Evolutionary conservation across 1,140 invertebrate genomes (phyloP).

Genomic region (Drosophila ercepeae): DNA sequence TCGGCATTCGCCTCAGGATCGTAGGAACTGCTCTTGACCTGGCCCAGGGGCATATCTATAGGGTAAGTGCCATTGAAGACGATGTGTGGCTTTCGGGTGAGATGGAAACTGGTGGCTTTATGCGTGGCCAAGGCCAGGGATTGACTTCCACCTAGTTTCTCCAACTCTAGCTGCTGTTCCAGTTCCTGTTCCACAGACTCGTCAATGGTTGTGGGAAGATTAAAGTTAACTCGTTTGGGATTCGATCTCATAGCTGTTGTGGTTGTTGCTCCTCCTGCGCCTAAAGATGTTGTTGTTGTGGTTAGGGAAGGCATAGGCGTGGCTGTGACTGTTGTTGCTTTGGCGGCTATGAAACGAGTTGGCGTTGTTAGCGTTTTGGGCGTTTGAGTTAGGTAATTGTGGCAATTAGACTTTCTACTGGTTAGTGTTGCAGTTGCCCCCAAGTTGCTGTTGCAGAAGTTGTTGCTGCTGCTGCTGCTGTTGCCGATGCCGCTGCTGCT

Average conservation of each 20-base stretch:
- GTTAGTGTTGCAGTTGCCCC: slow-evolving; percentile 31
- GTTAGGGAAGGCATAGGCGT: slow-evolving; percentile 21
- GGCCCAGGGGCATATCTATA: slow-evolving; percentile 87
- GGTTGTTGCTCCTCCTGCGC: background rate
- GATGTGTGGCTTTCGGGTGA: slow-evolving; percentile 59
- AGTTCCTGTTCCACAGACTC: slow-evolving; percentile 56
- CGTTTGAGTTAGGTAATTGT: slow-evolving; percentile 36
- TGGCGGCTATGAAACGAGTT: slow-evolving; percentile 69
- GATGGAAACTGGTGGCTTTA: background rate
- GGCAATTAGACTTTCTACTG: slow-evolving; percentile 41
- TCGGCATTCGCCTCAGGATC: slow-evolving; percentile 77
- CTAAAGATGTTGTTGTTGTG: background rate
- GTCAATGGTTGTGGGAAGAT: slow-evolving; percentile 64
- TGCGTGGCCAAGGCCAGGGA: slow-evolving; percentile 20
- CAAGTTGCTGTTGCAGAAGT: too few species aligned
- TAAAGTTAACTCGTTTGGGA: slow-evolving; percentile 72
- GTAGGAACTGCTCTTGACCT: slow-evolving; percentile 49
- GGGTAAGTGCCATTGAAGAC: slow-evolving; percentile 93
- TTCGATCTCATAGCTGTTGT: background rate
- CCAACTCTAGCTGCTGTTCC: slow-evolving; percentile 35
- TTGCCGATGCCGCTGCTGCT: slow-evolving; percentile 12
- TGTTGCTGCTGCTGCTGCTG: slow-evolving; percentile 25
- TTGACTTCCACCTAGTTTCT: slow-evolving; percentile 9
- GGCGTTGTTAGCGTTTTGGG: slow-evolving; percentile 73
- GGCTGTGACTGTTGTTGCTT: slow-evolving; percentile 50